A percentile compares a stretch with the other conserved stretches of the same genome.
Conservation (phyloP, 1,140 invertebrate genomes). For the Branchinecta lynchi region DNA sequence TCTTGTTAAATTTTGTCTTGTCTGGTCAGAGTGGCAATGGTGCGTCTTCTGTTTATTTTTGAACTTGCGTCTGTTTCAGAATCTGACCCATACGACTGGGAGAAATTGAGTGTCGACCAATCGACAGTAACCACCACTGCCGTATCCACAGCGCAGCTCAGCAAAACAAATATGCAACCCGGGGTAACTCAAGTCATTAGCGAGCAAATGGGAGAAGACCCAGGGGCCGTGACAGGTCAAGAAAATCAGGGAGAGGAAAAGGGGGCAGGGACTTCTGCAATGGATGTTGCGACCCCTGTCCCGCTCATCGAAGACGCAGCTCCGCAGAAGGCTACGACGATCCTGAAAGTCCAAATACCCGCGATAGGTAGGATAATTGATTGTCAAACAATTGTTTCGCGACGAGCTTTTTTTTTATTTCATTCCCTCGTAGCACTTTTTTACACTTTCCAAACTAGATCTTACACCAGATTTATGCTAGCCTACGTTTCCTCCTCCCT, state of each 20-base stretch:
- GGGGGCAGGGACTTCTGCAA: neutral
- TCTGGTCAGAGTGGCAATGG: no score
- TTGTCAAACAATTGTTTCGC: no score
- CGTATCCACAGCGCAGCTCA: conserved; percentile 29
- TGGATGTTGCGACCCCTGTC: neutral
- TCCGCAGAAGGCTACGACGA: neutral
- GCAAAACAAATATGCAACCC: conserved; percentile 25
- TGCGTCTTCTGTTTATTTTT: no score
- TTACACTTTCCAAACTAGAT: no score
- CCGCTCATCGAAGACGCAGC: neutral
- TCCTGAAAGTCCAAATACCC: neutral
- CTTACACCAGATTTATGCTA: no score
- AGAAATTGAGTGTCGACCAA: conserved; percentile 42
- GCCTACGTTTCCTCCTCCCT: no score
- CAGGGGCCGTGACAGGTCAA: neutral
- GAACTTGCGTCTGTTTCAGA: conserved; percentile 29
- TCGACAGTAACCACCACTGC: conserved; percentile 32
- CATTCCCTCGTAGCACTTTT: no score
- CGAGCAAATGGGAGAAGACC: conserved; percentile 12
- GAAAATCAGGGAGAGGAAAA: neutral
- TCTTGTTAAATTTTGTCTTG: no score
- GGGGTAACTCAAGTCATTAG: conserved; percentile 25
- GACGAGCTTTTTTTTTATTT: no score
- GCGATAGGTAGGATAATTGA: neutral
- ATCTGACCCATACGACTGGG: conserved; percentile 89